Conservation (phyloP, 2,113 vertebrate species). For the Anolis sagrei region DNA sequence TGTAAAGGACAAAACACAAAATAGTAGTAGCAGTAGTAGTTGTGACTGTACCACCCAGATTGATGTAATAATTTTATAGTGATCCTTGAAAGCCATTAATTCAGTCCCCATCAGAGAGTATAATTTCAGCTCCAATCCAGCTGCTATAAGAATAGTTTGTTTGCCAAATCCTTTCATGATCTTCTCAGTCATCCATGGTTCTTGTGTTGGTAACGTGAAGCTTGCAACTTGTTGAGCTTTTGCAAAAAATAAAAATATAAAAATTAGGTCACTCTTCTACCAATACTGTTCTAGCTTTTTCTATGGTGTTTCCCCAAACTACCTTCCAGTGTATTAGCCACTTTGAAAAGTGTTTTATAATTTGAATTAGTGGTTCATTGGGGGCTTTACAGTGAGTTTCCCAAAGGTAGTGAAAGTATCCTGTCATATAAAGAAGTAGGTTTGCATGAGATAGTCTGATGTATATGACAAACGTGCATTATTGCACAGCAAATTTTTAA, state of each 20-base stretch:
- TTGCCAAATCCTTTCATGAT: constrained; percentile 73
- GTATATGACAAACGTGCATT: no score
- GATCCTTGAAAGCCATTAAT: constrained; percentile 81
- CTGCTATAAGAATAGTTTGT: constrained; percentile 71
- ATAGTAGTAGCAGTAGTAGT: constrained; percentile 37
- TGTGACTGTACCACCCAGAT: constrained; percentile 80
- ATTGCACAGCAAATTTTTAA: no score
- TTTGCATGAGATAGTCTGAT: no score
- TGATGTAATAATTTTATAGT: constrained; percentile 77
- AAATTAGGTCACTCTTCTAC: not conserved
- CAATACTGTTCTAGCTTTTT: not conserved
- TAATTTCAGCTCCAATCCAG: constrained; percentile 64
- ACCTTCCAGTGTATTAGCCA: not conserved
- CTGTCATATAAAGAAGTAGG: no score
- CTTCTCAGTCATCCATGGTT: constrained; percentile 47
- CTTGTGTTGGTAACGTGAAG: constrained; percentile 60
- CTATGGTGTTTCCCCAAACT: not conserved
- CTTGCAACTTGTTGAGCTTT: constrained; percentile 77
- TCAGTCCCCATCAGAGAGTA: constrained; percentile 77
- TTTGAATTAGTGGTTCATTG: not conserved
- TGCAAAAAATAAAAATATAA: not conserved
- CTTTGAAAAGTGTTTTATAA: not conserved
- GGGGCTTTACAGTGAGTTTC: not conserved
- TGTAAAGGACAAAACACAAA: constrained; percentile 14
- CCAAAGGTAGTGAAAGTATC: not conserved